These are phyloP conservation scores for Henicopernis longicauda DNA, from an alignment of 2,113 vertebrate genomes.

Conservation along the genomic window DNA sequence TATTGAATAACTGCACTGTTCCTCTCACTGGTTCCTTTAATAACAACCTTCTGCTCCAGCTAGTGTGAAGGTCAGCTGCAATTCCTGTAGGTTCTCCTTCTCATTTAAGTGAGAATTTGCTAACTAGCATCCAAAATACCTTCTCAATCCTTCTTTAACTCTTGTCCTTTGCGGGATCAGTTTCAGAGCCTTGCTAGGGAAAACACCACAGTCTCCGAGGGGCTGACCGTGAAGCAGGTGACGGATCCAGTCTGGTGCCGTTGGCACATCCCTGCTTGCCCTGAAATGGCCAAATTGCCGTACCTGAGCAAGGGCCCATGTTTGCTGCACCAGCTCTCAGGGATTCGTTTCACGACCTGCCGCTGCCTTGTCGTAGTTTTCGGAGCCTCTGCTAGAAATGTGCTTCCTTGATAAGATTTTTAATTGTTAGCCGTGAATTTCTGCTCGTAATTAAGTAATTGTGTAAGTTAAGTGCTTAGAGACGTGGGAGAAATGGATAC, in stretches of 20 bases:
- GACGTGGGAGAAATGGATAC: not conserved
- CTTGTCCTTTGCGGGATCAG: not conserved
- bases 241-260: not conserved
- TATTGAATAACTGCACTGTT: constrained; percentile 51
- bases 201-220: not conserved
- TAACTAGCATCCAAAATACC: constrained; percentile 56
- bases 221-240: not conserved
- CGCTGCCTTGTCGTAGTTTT: not conserved
- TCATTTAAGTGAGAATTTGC: constrained; percentile 57
- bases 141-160: constrained; percentile 14
- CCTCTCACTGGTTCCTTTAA: constrained; percentile 47
- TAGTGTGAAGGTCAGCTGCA: constrained; percentile 63
- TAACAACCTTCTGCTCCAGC: constrained; percentile 66
- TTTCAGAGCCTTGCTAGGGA: not conserved
- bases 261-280: not conserved
- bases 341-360: not conserved
- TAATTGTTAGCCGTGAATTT: not conserved
- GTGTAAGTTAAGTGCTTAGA: not conserved
- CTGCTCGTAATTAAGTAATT: not conserved
- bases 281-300: not conserved
- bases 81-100: constrained; percentile 35
- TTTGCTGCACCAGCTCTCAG: not conserved
- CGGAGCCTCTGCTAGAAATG: not conserved
- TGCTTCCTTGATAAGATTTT: constrained; percentile 12
- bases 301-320: not conserved